Evolutionary conservation across 2,113 vertebrate genomes (phyloP).

Genomic region (Trichechus manatus): DNA sequence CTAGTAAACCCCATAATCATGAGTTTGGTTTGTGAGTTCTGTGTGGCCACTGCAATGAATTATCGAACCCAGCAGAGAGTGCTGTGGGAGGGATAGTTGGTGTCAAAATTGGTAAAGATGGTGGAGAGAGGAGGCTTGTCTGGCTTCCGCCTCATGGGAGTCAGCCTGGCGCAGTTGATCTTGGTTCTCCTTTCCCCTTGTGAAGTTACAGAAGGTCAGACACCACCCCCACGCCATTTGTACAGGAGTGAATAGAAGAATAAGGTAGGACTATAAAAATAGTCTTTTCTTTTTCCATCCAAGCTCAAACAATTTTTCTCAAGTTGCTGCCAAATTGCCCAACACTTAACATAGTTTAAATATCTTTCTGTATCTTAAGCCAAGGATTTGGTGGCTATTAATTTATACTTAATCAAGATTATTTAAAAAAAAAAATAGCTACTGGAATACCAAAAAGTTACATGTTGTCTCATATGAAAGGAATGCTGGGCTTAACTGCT

Average conservation of each 20-base stretch:
- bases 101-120: too few relatives aligned
- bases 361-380: constrained; percentile 63
- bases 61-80: too few relatives aligned
- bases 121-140: too few relatives aligned
- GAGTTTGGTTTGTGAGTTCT: too few relatives aligned
- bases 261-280: neutral
- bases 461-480: constrained; percentile 33
- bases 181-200: too few relatives aligned
- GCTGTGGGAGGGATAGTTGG: too few relatives aligned
- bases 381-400: constrained; percentile 55
- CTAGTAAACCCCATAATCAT: too few relatives aligned
- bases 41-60: too few relatives aligned
- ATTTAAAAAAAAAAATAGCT: constrained; percentile 4
- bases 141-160: too few relatives aligned
- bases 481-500: constrained; percentile 44
- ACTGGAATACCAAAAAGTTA: constrained; percentile 25
- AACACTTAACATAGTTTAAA: constrained; percentile 58
- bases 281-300: neutral
- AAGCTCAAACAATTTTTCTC: constrained; percentile 37
- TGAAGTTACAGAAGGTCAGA: too few relatives aligned
- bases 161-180: too few relatives aligned
- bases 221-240: too few relatives aligned
- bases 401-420: constrained; percentile 49
- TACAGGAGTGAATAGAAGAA: neutral
- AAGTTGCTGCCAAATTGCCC: constrained; percentile 39